These are phyloP conservation scores for Tanypteryx hageni DNA, from an alignment of 2,888 invertebrate genomes.

Conservation along the genomic window DNA sequence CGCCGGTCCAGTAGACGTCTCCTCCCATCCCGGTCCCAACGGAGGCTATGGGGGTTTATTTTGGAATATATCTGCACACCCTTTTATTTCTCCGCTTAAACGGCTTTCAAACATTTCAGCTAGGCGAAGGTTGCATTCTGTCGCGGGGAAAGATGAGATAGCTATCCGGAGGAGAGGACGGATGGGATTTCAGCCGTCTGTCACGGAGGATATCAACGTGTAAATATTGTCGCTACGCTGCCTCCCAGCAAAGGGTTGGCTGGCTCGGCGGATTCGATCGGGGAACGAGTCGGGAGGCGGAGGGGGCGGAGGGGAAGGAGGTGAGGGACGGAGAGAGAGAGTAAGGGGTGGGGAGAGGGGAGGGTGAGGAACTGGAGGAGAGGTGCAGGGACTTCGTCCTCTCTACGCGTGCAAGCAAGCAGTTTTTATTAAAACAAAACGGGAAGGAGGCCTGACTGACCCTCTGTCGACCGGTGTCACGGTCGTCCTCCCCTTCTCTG, in stretches of 20 bases:
- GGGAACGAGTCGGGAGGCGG: background rate
- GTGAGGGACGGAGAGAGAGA: background rate
- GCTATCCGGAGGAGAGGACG: background rate
- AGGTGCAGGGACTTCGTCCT: no score
- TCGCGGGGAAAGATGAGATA: background rate
- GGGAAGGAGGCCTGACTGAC: no score
- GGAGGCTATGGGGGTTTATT: no score
- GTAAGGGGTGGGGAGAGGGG: background rate
- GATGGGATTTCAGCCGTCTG: background rate
- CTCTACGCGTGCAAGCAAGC: no score
- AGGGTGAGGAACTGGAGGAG: no score
- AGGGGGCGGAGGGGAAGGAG: background rate
- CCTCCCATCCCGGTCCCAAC: no score
- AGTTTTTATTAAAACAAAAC: no score
- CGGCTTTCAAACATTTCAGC: background rate
- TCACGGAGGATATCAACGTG: background rate
- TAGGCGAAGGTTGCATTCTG: background rate
- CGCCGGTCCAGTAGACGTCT: no score
- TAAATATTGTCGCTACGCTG: background rate
- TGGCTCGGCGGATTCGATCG: constrained; percentile 47
- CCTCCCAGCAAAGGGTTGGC: background rate
- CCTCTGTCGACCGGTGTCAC: no score
- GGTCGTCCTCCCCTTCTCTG: no score
- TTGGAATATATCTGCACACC: no score
- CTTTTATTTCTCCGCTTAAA: no score